These are phyloP conservation scores for Papilio protenor DNA, from an alignment of 2,888 invertebrate genomes.

Conservation along the genomic window DNA sequence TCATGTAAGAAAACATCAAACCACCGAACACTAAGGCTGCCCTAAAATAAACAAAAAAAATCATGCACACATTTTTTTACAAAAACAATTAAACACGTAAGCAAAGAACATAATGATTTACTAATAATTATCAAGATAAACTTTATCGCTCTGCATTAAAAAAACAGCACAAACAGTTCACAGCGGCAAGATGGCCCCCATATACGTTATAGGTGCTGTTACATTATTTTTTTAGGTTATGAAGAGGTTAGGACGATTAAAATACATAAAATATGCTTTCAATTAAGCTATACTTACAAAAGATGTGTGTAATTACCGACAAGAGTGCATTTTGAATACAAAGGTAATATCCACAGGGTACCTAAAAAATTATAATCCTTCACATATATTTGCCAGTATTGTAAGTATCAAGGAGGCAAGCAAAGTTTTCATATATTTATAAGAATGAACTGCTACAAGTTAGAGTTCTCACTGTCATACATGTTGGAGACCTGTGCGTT, in stretches of 20 bases:
- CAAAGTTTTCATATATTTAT: not conserved
- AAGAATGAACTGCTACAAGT: slow-evolving; percentile 21
- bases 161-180: too few species aligned
- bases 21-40: slow-evolving; percentile 70
- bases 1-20: slow-evolving; percentile 67
- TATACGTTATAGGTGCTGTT: too few species aligned
- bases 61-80: not conserved
- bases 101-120: too few species aligned
- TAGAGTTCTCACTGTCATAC: slow-evolving; percentile 63
- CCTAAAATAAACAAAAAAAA: slow-evolving; percentile 54
- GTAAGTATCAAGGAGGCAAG: not conserved
- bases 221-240: too few species aligned
- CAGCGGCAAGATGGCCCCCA: too few species aligned
- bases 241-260: not conserved
- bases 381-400: not conserved
- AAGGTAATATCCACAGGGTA: slow-evolving; percentile 73
- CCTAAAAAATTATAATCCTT: slow-evolving; percentile 55
- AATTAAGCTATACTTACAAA: slow-evolving; percentile 59
- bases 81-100: too few species aligned
- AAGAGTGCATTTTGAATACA: slow-evolving; percentile 74
- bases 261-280: not conserved
- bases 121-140: too few species aligned
- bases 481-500: slow-evolving; percentile 53
- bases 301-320: slow-evolving; percentile 67
- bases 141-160: too few species aligned